Evolutionary conservation across 2,888 invertebrate species (phyloP).

Genomic region (Barypeithes pellucidus): DNA sequence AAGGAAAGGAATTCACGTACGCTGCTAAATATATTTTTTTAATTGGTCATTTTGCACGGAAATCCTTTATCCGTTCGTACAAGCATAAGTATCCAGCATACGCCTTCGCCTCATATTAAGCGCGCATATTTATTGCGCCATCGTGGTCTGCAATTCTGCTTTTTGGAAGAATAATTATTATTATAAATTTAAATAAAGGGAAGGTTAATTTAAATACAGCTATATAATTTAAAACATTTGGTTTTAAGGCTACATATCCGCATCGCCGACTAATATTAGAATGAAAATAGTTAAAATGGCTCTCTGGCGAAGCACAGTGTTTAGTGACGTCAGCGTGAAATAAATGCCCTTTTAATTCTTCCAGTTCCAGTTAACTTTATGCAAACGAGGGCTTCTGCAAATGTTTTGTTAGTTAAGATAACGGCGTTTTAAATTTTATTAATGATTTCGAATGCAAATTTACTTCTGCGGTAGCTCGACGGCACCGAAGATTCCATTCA

Average conservation of each 20-base stretch:
- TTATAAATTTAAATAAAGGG: neutral
- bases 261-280: neutral
- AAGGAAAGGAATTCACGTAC: no score
- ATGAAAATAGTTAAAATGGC: conserved; percentile 16
- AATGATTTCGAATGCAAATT: conserved; percentile 59
- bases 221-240: neutral
- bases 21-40: no score
- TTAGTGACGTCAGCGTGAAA: conserved; percentile 58
- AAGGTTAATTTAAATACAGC: conserved; percentile 2
- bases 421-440: conserved; percentile 57
- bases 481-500: conserved; percentile 42
- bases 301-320: conserved; percentile 19
- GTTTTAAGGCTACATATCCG: neutral
- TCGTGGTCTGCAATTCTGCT: neutral
- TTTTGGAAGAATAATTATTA: neutral
- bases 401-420: conserved; percentile 57
- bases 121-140: neutral
- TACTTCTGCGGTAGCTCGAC: conserved; percentile 42
- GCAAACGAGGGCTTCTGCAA: conserved; percentile 56
- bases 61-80: no score
- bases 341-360: conserved; percentile 60
- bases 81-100: no score
- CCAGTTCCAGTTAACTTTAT: conserved; percentile 51
- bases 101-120: neutral
- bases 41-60: no score